Conservation (phyloP, 2,888 invertebrate genomes). For the Drosophila meridionalis region DNA sequence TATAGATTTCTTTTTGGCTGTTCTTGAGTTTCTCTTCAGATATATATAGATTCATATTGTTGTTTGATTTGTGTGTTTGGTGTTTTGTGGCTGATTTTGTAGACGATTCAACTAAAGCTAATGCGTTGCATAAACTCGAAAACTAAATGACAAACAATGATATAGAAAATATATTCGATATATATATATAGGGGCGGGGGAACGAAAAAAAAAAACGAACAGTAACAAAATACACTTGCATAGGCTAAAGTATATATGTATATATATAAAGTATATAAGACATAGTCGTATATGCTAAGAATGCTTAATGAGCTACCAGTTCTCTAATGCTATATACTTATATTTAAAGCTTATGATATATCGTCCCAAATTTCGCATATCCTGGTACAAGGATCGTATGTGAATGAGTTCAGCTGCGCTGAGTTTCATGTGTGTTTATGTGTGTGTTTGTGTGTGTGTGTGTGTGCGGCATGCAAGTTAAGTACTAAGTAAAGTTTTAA, state of each 20-base stretch:
- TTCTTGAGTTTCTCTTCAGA: conserved; percentile 18
- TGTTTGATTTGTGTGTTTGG: conserved; percentile 44
- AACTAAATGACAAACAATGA: conserved; percentile 38
- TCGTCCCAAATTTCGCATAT: conserved; percentile 25
- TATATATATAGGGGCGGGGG: conserved; percentile 10
- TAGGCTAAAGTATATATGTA: conserved; percentile 30
- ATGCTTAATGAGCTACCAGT: conserved; percentile 38
- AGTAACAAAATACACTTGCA: conserved; percentile 46
- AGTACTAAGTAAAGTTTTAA: conserved; percentile 36
- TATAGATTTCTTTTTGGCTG: conserved; percentile 22
- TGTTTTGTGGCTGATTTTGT: conserved; percentile 65
- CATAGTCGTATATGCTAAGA: conserved; percentile 41
- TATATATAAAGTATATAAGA: conserved; percentile 13
- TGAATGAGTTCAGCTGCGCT: conserved; percentile 39
- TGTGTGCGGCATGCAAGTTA: conserved; percentile 60
- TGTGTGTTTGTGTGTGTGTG: conserved; percentile 16
- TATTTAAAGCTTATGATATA: conserved; percentile 27
- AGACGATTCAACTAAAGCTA: conserved; percentile 61
- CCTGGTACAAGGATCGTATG: conserved; percentile 21
- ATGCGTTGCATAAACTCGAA: conserved; percentile 45
- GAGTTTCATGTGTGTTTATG: conserved; percentile 26
- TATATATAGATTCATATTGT: conserved; percentile 10
- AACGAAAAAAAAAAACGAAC: conserved; percentile 22
- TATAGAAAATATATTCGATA: conserved; percentile 28
- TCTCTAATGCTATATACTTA: conserved; percentile 46